These are phyloP conservation scores for Theonella swinhoei DNA, from an alignment of 37 sponge, comb jelly and placozoan species.

Conservation along the genomic window DNA sequence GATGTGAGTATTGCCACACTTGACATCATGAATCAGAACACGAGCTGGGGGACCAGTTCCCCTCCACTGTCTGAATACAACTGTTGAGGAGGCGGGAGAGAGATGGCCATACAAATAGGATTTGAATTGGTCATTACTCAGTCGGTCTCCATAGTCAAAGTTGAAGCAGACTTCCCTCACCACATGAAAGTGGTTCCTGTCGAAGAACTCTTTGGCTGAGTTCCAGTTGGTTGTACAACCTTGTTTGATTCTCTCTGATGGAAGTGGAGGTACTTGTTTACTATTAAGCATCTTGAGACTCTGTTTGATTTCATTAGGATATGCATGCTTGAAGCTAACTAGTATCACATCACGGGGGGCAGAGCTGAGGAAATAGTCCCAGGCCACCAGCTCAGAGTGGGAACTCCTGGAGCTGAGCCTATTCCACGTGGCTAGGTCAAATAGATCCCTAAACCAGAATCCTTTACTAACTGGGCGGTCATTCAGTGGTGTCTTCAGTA, in stretches of 20 bases:
- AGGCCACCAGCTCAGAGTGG: background rate
- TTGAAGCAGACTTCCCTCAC: constrained; percentile 31
- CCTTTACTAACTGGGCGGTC: background rate
- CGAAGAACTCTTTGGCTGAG: background rate
- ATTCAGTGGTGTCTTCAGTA: background rate
- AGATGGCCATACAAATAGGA: constrained; percentile 4
- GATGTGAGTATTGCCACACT: background rate
- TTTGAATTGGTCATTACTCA: constrained; percentile 21
- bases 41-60: constrained; percentile 5
- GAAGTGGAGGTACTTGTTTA: background rate
- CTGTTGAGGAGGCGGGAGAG: background rate
- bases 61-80: constrained; percentile 52
- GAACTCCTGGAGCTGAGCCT: background rate
- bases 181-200: background rate
- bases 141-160: constrained; percentile 11
- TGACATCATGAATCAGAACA: constrained; percentile 5
- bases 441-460: constrained; percentile 36
- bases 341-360: constrained; percentile 34
- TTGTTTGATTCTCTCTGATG: background rate
- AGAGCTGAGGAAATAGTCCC: background rate
- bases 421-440: constrained; percentile 37
- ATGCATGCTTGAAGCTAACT: constrained; percentile 14
- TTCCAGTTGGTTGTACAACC: background rate
- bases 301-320: background rate
- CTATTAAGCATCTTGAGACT: background rate